phyloP scores from a whole-genome alignment of 1,140 invertebrate genomes.

The Diorhabda carinulata region DNA sequence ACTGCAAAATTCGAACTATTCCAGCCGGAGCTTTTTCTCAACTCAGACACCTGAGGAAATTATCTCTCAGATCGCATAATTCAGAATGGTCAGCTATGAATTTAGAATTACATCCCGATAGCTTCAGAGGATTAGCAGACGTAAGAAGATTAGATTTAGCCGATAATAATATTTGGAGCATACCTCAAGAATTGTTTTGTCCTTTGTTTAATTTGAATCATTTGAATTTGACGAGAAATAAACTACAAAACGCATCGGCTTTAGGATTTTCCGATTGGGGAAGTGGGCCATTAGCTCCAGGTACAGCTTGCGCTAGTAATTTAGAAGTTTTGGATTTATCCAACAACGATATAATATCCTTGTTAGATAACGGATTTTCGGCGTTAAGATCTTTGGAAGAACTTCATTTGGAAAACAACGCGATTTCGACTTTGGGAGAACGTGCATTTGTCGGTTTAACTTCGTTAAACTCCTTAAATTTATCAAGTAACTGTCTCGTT shows the following conservation, averaged over 20 bases:
- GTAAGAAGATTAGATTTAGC: slow-evolving; percentile 68
- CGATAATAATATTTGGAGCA: slow-evolving; percentile 76
- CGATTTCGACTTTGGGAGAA: slow-evolving; percentile 66
- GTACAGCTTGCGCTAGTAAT: slow-evolving; percentile 58
- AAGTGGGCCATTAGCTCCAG: slow-evolving; percentile 48
- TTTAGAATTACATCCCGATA: slow-evolving; percentile 67
- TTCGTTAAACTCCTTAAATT: slow-evolving; percentile 65
- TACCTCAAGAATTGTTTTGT: slow-evolving; percentile 72
- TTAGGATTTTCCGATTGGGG: slow-evolving; percentile 67
- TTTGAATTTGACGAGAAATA: slow-evolving; percentile 75
- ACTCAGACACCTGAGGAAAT: slow-evolving; percentile 61
- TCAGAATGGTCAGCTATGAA: slow-evolving; percentile 76
- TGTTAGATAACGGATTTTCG: slow-evolving; percentile 66
- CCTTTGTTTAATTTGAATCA: slow-evolving; percentile 63
- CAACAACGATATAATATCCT: slow-evolving; percentile 64
- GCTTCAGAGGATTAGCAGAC: slow-evolving; percentile 64
- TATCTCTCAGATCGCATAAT: slow-evolving; percentile 71
- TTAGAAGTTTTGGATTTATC: slow-evolving; percentile 71
- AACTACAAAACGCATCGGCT: slow-evolving; percentile 69
- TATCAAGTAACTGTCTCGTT: slow-evolving; percentile 72
- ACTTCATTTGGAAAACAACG: slow-evolving; percentile 70
- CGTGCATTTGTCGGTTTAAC: slow-evolving; percentile 65
- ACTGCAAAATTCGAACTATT: slow-evolving; percentile 74
- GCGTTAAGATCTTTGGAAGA: slow-evolving; percentile 62
- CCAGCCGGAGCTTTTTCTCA: slow-evolving; percentile 64